Conservation (phyloP, 2,113 vertebrate genomes). For the Daboia siamensis region DNA sequence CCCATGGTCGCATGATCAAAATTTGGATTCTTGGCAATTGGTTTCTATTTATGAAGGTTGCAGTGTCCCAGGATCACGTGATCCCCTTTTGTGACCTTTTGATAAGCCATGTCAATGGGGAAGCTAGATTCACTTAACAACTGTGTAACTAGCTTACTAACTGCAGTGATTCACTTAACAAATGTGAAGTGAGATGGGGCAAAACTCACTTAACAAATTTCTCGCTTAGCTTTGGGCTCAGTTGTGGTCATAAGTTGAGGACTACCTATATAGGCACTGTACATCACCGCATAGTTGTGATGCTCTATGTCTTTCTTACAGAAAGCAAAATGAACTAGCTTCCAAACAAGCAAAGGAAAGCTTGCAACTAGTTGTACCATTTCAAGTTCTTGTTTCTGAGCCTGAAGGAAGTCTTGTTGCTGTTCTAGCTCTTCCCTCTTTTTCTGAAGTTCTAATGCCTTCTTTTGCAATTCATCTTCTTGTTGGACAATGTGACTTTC, state of each 20-base stretch:
- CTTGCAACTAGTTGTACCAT: conserved; percentile 69
- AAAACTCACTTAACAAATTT: not conserved
- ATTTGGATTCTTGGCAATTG: not conserved
- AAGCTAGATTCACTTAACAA: not conserved
- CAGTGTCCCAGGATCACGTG: not conserved
- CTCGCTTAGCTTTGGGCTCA: not conserved
- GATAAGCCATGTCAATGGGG: not conserved
- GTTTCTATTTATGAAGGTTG: not conserved
- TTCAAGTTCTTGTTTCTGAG: conserved; percentile 88
- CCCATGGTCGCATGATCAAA: not conserved
- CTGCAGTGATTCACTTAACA: not conserved
- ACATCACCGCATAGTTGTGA: not conserved
- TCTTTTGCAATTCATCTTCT: conserved; percentile 84
- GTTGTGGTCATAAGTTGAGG: not conserved
- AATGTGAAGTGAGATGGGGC: not conserved
- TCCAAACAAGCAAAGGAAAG: not conserved
- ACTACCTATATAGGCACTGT: not conserved
- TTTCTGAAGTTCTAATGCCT: conserved; percentile 82
- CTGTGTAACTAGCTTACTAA: not conserved
- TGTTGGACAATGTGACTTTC: conserved; percentile 85
- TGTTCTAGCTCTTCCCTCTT: conserved; percentile 87
- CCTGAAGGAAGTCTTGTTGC: conserved; percentile 89
- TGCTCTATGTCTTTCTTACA: not conserved
- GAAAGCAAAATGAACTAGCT: not conserved
- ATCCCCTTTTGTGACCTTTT: not conserved